These are phyloP conservation scores for Tetrao urogallus DNA, from an alignment of 2,113 vertebrate species.

Conservation along the genomic window DNA sequence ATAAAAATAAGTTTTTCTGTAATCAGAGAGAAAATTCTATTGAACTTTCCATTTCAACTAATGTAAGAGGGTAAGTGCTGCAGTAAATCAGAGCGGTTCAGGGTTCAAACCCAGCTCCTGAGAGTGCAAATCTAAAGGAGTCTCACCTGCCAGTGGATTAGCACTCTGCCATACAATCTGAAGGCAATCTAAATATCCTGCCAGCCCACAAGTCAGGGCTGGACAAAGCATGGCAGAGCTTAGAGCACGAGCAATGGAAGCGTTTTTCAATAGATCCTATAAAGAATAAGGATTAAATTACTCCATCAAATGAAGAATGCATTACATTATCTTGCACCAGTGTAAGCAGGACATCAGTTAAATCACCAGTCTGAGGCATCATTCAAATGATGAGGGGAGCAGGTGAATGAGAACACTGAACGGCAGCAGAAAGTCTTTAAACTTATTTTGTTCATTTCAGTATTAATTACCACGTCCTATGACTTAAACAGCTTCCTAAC, in stretches of 20 bases:
- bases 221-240: neutral
- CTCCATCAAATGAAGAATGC: neutral
- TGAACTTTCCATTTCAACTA: neutral
- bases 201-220: neutral
- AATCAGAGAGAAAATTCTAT: neutral
- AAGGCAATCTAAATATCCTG: neutral
- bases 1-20: accelerated
- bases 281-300: slow-evolving; percentile 40
- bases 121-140: neutral
- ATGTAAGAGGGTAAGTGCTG: neutral
- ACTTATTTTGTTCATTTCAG: slow-evolving; percentile 28
- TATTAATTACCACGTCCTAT: neutral
- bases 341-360: neutral
- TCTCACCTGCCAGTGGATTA: neutral
- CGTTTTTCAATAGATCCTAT: neutral
- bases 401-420: neutral
- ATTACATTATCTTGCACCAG: neutral
- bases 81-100: neutral
- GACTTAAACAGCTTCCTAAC: slow-evolving; percentile 43
- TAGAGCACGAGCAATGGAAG: neutral
- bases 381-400: neutral
- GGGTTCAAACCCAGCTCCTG: neutral
- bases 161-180: neutral
- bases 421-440: neutral
- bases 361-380: neutral